A percentile compares a stretch with the other conserved stretches of the same genome.
phyloP scores from a whole-genome alignment of 2,888 invertebrate species.

The Chloroclystis v-ata region DNA sequence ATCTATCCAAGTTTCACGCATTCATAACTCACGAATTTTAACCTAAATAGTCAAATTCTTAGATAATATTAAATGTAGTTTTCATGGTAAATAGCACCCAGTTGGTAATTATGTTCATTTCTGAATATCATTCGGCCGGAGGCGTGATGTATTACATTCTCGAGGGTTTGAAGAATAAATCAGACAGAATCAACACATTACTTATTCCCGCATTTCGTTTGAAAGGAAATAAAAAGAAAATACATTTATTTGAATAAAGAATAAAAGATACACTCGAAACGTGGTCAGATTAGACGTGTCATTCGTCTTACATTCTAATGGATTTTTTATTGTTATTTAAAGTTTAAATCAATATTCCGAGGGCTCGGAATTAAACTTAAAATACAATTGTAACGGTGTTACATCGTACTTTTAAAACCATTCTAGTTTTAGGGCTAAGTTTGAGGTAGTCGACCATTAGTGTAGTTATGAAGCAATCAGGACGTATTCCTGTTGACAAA shows the following conservation, averaged over 20 bases:
- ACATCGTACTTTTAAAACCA: background rate
- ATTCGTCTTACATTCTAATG: conserved; percentile 59
- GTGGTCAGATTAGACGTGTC: conserved; percentile 64
- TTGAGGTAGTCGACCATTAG: too few species aligned
- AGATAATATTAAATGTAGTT: background rate
- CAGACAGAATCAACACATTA: conserved; percentile 54
- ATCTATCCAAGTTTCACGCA: too few species aligned
- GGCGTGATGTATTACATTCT: conserved; percentile 38
- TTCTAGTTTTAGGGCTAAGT: background rate
- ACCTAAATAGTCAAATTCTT: background rate
- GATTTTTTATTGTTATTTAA: conserved; percentile 37
- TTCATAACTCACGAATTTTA: background rate
- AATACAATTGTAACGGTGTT: conserved; percentile 18
- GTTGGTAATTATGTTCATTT: conserved; percentile 58
- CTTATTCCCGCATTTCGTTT: conserved; percentile 48
- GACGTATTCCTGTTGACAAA: conserved; percentile 22
- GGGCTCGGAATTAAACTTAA: conserved; percentile 19
- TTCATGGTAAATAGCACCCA: background rate
- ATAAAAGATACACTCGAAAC: conserved; percentile 43
- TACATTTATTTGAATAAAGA: conserved; percentile 3
- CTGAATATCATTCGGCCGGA: conserved; percentile 29
- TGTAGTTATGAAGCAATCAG: conserved; percentile 17
- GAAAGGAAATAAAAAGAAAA: conserved; percentile 35
- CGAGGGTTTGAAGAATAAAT: conserved; percentile 46
- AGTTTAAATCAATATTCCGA: conserved; percentile 29